A percentile compares a stretch with the other conserved stretches of the same genome.
These are phyloP conservation scores for Luehdorfia chinensis DNA, from an alignment of 1,140 invertebrate species.

Conservation along the genomic window DNA sequence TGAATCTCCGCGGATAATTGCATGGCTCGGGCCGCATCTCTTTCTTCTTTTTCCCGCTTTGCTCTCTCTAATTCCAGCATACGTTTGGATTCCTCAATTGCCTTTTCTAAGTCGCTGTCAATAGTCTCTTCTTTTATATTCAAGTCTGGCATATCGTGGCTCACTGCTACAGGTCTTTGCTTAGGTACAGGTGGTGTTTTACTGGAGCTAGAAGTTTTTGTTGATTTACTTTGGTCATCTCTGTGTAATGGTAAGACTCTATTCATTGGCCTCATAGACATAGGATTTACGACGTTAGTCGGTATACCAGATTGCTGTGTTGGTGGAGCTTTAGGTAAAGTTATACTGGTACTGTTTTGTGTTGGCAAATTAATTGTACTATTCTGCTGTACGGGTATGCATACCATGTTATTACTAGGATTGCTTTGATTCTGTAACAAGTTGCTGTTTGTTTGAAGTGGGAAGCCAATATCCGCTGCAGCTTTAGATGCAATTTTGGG, in stretches of 20 bases:
- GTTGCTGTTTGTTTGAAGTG: conserved; percentile 54
- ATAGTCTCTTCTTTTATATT: conserved; percentile 73
- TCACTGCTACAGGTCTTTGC: conserved; percentile 48
- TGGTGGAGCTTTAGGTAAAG: conserved; percentile 78
- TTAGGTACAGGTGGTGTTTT: conserved; percentile 48
- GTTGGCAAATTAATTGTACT: conserved; percentile 69
- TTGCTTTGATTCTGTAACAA: conserved; percentile 60
- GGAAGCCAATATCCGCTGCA: conserved; percentile 61
- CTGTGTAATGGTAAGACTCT: conserved; percentile 85
- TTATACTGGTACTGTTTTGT: conserved; percentile 77
- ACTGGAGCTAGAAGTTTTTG: conserved; percentile 42
- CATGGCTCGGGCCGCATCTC: conserved; percentile 49
- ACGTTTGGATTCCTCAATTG: conserved; percentile 73
- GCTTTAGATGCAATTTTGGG: conserved; percentile 70
- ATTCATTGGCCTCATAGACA: conserved; percentile 83
- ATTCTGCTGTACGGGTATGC: conserved; percentile 61
- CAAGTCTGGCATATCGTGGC: conserved; percentile 74
- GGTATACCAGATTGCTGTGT: conserved; percentile 80
- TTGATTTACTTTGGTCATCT: conserved; percentile 66
- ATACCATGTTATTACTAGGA: conserved; percentile 55
- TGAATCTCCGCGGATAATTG: conserved; percentile 52
- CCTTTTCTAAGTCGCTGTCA: conserved; percentile 74
- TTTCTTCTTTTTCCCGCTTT: conserved; percentile 64
- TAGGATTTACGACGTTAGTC: conserved; percentile 83
- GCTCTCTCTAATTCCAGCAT: conserved; percentile 71